Base-by-base conservation (phyloP, 1,140 invertebrate species). In the Aphelenchoides besseyi region DNA sequence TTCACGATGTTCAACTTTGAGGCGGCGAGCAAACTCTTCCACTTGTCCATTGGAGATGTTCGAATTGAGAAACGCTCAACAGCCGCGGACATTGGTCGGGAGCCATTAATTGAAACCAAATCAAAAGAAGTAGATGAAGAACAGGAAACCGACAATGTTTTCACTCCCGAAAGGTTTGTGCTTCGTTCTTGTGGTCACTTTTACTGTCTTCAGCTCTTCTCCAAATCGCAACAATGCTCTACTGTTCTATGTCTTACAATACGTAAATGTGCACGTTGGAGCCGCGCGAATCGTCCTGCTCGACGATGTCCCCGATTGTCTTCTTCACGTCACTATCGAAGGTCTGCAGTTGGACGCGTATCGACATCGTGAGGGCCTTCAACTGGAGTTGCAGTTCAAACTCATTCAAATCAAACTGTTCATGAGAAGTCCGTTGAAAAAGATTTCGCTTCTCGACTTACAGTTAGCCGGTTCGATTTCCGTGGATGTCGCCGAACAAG, bases 251-350 rank as follows among this genome's bases (percentile, higher is more conserved):
- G 62, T 26, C 48, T 74, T 84, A 26, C 74, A 85, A 76, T 85
- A 84, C 68, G 36, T 80, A 64, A 84, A 82, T 3, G 36, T 84
- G 9, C 72, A 77, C 23, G 69, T 86, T 9, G 74, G 81, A 3
- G 81, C 85, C 16, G 69, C 85, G 12, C 81, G 84, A n/a, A 74
- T 86, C 36, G 84, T 86, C 70, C 68, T 86, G n/a, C 69, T 86
- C 23, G 85, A 86, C 52, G 79, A 82, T 71, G 72, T 85, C 8
- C 81, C 81, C 0, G 82, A 82, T 33, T 84, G 84, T 72, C 59
- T 86, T 41, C 71, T 86, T 1, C 85, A 86, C 68, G 67, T 85
- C n/a, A 77, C 84, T 26, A 72, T 82, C n/a, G 80, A 85, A 32
- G 78, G 82, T 59, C 68, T 86, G 18, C 69, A 73, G 1, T 53